Evolutionary conservation across 2,797 vertebrate genomes (phyloP).

Genomic region (Geotria australis): DNA sequence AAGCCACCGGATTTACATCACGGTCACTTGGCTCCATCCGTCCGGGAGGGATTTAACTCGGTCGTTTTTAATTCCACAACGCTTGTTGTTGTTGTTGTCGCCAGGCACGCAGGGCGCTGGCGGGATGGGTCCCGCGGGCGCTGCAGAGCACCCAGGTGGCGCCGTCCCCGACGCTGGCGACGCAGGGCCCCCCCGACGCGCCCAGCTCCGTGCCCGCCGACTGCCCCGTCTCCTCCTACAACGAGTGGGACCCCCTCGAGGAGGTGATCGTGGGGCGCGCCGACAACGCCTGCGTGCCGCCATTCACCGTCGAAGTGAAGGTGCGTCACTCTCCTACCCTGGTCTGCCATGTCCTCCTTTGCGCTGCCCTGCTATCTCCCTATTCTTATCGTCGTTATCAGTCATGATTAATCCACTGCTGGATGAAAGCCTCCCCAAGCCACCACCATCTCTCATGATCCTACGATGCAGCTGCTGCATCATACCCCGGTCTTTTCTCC

Average conservation of each 20-base stretch:
- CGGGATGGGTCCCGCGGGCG: conserved; percentile 47
- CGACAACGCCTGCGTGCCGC: conserved; percentile 66
- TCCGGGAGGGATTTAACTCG: neutral
- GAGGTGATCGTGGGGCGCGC: conserved; percentile 91
- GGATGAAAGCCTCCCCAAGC: no score
- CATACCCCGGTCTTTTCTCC: no score
- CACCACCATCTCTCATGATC: no score
- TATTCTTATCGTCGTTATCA: no score
- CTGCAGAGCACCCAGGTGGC: conserved; percentile 62
- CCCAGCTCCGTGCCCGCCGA: conserved; percentile 13
- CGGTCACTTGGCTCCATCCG: neutral
- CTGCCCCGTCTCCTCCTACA: conserved; percentile 61
- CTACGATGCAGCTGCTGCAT: no score
- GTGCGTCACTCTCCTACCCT: conserved; percentile 14
- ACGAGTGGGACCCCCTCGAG: conserved; percentile 88
- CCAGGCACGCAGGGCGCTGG: conserved; percentile 32
- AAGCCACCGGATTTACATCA: neutral
- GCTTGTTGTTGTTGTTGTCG: neutral
- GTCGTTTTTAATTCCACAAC: neutral
- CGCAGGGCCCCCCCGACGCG: conserved; percentile 16
- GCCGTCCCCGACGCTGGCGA: conserved; percentile 14
- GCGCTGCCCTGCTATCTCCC: no score
- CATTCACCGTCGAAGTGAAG: conserved; percentile 91
- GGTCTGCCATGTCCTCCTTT: no score
- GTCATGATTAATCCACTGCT: no score